Evolutionary conservation across 2,113 vertebrate species (phyloP).

Genomic region (Sebastes schlegelii): DNA sequence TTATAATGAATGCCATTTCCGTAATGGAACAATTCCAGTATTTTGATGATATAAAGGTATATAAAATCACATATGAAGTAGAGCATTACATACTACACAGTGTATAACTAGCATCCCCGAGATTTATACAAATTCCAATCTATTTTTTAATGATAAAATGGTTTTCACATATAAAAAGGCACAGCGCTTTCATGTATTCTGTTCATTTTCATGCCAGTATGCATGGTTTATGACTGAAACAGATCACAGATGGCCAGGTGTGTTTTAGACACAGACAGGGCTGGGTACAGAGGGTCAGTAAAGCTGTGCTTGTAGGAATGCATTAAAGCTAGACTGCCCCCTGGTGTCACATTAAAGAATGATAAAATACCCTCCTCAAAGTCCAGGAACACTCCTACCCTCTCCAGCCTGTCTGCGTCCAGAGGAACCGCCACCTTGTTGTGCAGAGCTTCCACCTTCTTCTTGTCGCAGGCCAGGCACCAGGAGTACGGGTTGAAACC

Average conservation of each 20-base stretch:
- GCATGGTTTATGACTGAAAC: conserved; percentile 57
- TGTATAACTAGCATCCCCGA: background rate
- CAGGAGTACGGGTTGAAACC: conserved; percentile 84
- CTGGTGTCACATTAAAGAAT: conserved; percentile 82
- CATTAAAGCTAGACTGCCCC: conserved; percentile 75
- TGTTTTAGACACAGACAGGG: conserved; percentile 84
- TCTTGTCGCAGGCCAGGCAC: conserved; percentile 81
- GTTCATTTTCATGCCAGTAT: background rate
- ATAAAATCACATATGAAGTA: conserved; percentile 32
- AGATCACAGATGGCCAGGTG: conserved; percentile 76
- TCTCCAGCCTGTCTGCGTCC: conserved; percentile 59
- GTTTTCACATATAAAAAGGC: conserved; percentile 44
- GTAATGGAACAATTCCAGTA: background rate
- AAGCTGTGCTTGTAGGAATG: conserved; percentile 81
- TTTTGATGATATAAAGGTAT: background rate
- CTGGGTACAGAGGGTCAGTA: conserved; percentile 80
- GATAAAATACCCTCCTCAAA: conserved; percentile 80
- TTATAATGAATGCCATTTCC: background rate
- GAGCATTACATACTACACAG: background rate
- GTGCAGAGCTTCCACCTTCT: conserved; percentile 81
- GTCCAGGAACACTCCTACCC: conserved; percentile 81
- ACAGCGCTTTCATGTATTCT: background rate
- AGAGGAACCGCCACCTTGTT: conserved; percentile 73
- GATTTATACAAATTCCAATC: background rate
- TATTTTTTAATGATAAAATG: background rate